These are phyloP conservation scores for Dermolepida albohirtum DNA, from an alignment of 2,888 invertebrate genomes.

Conservation along the genomic window DNA sequence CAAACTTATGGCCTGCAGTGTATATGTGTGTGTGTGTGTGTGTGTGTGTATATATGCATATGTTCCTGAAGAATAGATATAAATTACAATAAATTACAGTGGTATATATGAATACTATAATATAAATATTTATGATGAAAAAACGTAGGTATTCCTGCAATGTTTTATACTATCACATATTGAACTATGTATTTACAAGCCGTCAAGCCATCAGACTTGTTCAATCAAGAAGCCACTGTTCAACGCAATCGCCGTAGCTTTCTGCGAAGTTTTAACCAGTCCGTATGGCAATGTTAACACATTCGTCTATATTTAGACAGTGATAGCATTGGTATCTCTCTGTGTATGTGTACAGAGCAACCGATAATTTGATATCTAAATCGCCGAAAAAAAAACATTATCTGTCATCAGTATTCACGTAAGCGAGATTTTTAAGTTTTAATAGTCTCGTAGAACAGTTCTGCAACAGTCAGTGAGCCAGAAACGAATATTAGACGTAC, in stretches of 20 bases:
- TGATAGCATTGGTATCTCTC: conserved; percentile 49
- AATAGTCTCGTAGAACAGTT: conserved; percentile 21
- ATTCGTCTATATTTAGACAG: conserved; percentile 53
- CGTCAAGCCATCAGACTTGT: too few relatives aligned
- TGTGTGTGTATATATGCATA: too few relatives aligned
- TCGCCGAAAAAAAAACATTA: conserved; percentile 38
- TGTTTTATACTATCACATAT: too few relatives aligned
- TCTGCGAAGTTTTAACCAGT: conserved; percentile 10
- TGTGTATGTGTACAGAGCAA: conserved; percentile 10
- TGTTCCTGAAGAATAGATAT: too few relatives aligned
- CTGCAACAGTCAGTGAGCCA: conserved; percentile 10
- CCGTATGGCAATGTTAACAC: conserved; percentile 21
- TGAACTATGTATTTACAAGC: too few relatives aligned
- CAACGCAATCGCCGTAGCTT: background rate
- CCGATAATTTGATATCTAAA: conserved; percentile 40
- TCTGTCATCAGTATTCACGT: conserved; percentile 40
- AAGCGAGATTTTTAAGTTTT: conserved; percentile 36
- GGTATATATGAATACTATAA: too few relatives aligned
- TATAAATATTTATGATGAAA: too few relatives aligned
- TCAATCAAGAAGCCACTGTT: conserved; percentile 2
- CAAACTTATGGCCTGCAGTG: too few relatives aligned
- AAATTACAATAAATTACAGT: too few relatives aligned
- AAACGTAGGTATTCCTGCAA: too few relatives aligned
- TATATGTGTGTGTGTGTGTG: too few relatives aligned
- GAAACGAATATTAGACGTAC: background rate